Evolutionary conservation across 1,140 invertebrate genomes (phyloP).

Genomic region (Polyergus mexicanus): DNA sequence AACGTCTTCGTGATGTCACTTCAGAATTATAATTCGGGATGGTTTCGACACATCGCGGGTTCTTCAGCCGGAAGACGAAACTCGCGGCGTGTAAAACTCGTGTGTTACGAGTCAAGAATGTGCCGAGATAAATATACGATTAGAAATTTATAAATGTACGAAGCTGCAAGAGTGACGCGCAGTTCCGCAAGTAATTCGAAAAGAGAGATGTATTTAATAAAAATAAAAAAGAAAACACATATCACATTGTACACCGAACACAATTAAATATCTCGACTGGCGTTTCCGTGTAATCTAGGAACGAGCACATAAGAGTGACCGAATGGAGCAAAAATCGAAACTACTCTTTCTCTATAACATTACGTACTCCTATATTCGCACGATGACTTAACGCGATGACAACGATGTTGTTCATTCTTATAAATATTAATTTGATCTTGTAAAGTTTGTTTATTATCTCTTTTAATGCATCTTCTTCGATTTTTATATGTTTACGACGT

Average conservation of each 20-base stretch:
- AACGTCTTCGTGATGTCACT: not conserved
- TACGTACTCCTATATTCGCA: not conserved
- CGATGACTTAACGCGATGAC: slow-evolving; percentile 22
- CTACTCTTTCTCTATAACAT: slow-evolving; percentile 5
- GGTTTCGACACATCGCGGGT: not conserved
- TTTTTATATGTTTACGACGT: not conserved
- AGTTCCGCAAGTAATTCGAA: slow-evolving; percentile 52
- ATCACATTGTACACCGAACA: slow-evolving; percentile 14
- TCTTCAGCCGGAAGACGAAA: slow-evolving; percentile 32
- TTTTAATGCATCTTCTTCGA: not conserved
- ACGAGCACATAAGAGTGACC: not conserved
- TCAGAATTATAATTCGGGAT: slow-evolving; percentile 8
- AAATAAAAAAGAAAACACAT: slow-evolving; percentile 9
- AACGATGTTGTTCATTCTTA: not conserved
- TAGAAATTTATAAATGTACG: slow-evolving; percentile 62
- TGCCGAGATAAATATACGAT: slow-evolving; percentile 16
- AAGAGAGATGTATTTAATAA: slow-evolving; percentile 22
- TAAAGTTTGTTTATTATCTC: too few species aligned
- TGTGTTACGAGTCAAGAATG: slow-evolving; percentile 29
- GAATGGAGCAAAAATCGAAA: slow-evolving; percentile 30
- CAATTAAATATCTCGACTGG: not conserved
- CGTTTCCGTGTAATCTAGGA: not conserved
- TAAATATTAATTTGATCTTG: not conserved
- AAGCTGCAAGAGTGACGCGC: slow-evolving; percentile 56
- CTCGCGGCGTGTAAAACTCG: slow-evolving; percentile 20